phyloP scores from a whole-genome alignment of 2,113 vertebrate genomes.

The Tachuris rubrigastra region DNA sequence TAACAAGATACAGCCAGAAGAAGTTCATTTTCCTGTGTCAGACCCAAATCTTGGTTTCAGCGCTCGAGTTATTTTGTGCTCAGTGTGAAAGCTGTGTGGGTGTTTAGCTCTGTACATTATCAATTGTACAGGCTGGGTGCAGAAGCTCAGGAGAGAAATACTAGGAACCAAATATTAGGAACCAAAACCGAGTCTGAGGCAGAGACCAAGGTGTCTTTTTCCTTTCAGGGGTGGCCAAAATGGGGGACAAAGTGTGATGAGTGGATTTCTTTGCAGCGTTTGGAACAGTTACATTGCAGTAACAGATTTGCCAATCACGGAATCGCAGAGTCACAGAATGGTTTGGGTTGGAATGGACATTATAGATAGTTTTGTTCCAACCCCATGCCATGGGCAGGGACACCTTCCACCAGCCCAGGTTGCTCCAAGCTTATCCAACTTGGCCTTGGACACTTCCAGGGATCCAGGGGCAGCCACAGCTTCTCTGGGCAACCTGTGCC shows the following conservation, averaged over 20 bases:
- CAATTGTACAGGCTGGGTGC: not conserved
- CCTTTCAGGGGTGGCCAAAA: not conserved
- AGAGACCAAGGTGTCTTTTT: not conserved
- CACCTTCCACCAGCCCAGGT: not conserved
- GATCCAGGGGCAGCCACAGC: not conserved
- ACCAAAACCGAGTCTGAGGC: too few relatives aligned
- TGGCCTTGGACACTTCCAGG: not conserved
- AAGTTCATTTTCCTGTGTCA: not conserved
- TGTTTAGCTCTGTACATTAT: not conserved
- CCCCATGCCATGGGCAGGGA: not conserved
- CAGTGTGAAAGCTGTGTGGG: not conserved
- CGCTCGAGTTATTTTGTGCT: not conserved
- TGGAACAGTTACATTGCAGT: not conserved
- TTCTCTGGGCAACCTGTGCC: not conserved
- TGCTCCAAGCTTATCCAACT: not conserved
- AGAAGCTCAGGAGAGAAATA: not conserved
- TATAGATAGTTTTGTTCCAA: not conserved
- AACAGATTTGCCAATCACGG: not conserved
- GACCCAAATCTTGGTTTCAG: not conserved
- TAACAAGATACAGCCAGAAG: not conserved
- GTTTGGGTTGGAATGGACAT: not conserved
- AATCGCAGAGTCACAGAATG: not conserved
- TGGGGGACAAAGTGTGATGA: not conserved
- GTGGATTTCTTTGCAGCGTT: not conserved
- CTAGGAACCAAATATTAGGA: too few relatives aligned